A percentile compares a stretch with the other conserved stretches of the same genome.
These are phyloP conservation scores for Vanessa tameamea DNA, from an alignment of 1,140 invertebrate genomes.

Conservation along the genomic window DNA sequence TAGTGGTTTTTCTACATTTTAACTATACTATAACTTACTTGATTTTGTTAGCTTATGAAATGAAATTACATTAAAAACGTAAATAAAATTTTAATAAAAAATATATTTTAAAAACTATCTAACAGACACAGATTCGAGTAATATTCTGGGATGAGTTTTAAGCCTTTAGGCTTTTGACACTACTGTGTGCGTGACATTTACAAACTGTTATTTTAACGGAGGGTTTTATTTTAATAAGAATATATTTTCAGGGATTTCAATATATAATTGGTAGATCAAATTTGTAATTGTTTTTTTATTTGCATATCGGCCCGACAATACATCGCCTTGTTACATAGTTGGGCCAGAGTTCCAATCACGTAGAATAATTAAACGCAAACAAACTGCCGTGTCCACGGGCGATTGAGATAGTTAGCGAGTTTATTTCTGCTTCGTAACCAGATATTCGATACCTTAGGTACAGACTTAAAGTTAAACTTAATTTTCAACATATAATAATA, in stretches of 20 bases:
- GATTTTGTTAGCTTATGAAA: too few relatives aligned
- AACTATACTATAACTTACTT: too few relatives aligned
- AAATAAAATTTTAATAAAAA: too few relatives aligned
- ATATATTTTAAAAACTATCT: too few relatives aligned
- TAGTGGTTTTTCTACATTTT: too few relatives aligned
- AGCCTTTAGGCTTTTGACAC: too few relatives aligned
- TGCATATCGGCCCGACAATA: slow-evolving; percentile 16
- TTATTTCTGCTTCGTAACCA: slow-evolving; percentile 59
- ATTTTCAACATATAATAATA: neutral
- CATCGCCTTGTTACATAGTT: slow-evolving; percentile 32
- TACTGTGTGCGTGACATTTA: too few relatives aligned
- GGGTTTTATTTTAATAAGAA: neutral
- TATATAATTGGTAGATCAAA: slow-evolving; percentile 15
- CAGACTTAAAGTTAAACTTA: neutral
- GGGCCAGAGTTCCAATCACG: slow-evolving; percentile 54
- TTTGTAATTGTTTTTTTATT: slow-evolving; percentile 22
- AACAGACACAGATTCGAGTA: too few relatives aligned
- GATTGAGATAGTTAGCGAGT: slow-evolving; percentile 59
- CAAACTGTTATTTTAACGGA: too few relatives aligned
- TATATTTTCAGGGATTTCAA: too few relatives aligned
- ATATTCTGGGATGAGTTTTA: too few relatives aligned
- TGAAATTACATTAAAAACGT: too few relatives aligned
- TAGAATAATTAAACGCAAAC: slow-evolving; percentile 72
- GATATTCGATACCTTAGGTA: slow-evolving; percentile 1
- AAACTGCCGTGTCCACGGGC: slow-evolving; percentile 55